phyloP scores from a whole-genome alignment of 1,140 invertebrate genomes.

The Ostrea edulis region DNA sequence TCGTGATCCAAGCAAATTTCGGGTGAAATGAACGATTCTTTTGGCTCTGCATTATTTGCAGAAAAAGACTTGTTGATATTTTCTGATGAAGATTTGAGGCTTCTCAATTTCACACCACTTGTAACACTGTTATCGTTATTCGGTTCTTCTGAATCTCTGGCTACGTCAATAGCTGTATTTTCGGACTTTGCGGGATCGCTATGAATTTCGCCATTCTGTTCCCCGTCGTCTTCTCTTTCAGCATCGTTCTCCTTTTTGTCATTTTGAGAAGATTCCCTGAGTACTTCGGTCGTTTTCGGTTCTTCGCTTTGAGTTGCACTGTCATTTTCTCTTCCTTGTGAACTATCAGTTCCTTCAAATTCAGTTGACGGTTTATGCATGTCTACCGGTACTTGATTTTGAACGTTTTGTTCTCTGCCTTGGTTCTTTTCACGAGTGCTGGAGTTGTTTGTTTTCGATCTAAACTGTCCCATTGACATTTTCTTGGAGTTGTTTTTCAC shows the following conservation, averaged over 20 bases:
- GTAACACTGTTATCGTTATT: neutral
- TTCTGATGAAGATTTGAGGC: neutral
- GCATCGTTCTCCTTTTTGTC: neutral
- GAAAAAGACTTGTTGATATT: neutral
- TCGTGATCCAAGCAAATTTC: neutral
- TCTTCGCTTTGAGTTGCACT: neutral
- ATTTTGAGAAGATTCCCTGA: neutral
- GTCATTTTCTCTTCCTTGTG: neutral
- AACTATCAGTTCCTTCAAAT: neutral
- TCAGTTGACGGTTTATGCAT: neutral
- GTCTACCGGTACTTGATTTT: neutral
- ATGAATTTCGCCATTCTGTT: neutral
- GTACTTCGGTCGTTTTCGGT: neutral
- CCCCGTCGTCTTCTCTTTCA: neutral
- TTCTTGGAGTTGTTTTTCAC: neutral
- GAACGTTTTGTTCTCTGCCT: neutral
- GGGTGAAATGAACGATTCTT: neutral
- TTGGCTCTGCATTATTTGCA: neutral
- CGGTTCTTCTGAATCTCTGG: neutral
- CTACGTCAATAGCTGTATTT: neutral
- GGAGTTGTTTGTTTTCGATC: neutral
- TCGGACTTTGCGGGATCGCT: neutral
- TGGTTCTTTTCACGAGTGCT: neutral
- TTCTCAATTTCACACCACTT: neutral
- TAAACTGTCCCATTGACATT: neutral